phyloP scores from a whole-genome alignment of 23 tunicate genomes.

The Botrylloides violaceus region DNA sequence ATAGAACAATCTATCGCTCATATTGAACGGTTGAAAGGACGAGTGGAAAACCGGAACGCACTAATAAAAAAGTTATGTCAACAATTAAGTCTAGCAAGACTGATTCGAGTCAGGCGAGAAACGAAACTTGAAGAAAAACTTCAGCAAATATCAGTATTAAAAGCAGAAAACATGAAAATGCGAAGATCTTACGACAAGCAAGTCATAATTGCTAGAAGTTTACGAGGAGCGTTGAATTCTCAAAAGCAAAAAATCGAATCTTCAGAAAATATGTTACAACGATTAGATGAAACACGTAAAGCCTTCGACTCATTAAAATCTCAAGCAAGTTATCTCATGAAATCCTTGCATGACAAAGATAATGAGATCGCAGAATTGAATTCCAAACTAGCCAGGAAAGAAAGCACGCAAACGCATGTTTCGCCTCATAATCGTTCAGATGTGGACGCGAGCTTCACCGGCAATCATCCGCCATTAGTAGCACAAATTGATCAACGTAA shows the following conservation, averaged over 20 bases:
- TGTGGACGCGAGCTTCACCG: neutral
- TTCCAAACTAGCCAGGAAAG: neutral
- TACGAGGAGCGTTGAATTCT: slow-evolving; percentile 6
- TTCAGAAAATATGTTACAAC: neutral
- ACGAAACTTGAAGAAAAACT: slow-evolving; percentile 55
- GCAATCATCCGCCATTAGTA: neutral
- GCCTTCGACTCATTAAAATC: slow-evolving; percentile 21
- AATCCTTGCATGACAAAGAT: neutral
- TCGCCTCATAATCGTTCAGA: neutral
- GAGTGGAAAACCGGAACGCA: slow-evolving; percentile 13
- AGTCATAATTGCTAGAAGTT: neutral
- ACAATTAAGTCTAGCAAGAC: slow-evolving; percentile 21
- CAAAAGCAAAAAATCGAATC: slow-evolving; percentile 11
- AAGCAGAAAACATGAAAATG: slow-evolving; percentile 17
- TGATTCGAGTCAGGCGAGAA: slow-evolving; percentile 35
- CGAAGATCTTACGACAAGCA: slow-evolving; percentile 2
- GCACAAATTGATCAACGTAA: neutral
- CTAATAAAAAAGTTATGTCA: slow-evolving; percentile 18
- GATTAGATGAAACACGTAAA: slow-evolving; percentile 9
- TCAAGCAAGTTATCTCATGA: slow-evolving; percentile 15
- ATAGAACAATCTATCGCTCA: slow-evolving; percentile 30
- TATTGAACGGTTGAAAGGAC: slow-evolving; percentile 18
- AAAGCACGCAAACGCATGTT: neutral
- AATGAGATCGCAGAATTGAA: neutral
- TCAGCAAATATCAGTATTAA: slow-evolving; percentile 17